Percentiles rank a stretch among this genome's conserved stretches.
Evolutionary conservation across 2,113 vertebrate species (phyloP).

Genomic region (Lota lota): DNA sequence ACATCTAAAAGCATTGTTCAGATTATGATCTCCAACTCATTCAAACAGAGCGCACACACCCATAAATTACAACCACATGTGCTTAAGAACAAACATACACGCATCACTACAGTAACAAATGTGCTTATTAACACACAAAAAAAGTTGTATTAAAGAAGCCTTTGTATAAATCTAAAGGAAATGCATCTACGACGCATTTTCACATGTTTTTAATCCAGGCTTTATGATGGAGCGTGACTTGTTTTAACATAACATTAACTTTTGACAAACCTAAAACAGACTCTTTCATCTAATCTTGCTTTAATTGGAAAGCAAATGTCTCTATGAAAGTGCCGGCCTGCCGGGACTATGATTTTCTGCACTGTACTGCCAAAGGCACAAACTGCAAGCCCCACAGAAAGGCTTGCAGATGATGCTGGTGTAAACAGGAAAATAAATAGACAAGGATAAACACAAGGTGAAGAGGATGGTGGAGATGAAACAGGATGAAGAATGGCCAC

Average conservation of each 20-base stretch:
- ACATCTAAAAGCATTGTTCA: not conserved
- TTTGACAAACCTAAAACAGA: slow-evolving; percentile 9
- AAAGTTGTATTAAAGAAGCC: not conserved
- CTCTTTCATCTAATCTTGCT: slow-evolving; percentile 32
- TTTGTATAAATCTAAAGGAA: slow-evolving; percentile 21
- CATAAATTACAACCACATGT: slow-evolving; percentile 43
- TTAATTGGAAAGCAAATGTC: slow-evolving; percentile 15
- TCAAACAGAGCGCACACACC: slow-evolving; percentile 14
- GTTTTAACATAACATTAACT: slow-evolving; percentile 28
- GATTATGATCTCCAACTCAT: slow-evolving; percentile 13
- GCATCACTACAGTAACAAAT: slow-evolving; percentile 34
- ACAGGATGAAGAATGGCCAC: slow-evolving; percentile 16
- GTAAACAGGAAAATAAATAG: slow-evolving; percentile 9
- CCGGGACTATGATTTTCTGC: slow-evolving; percentile 30
- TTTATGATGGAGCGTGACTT: slow-evolving; percentile 21
- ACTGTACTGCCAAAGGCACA: slow-evolving; percentile 1
- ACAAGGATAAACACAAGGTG: slow-evolving; percentile 38
- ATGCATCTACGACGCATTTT: slow-evolving; percentile 19
- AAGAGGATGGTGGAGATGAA: slow-evolving; percentile 26
- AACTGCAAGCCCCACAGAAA: slow-evolving; percentile 1
- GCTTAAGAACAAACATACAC: slow-evolving; percentile 29
- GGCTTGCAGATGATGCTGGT: slow-evolving; percentile 6
- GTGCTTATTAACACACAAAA: slow-evolving; percentile 8
- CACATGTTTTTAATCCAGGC: slow-evolving; percentile 29
- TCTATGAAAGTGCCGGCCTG: slow-evolving; percentile 3